Evolutionary conservation across 2,113 vertebrate genomes (phyloP), one percentile per base, ranked within the genome.

Genomic region (Coregonus clupeaformis): DNA sequence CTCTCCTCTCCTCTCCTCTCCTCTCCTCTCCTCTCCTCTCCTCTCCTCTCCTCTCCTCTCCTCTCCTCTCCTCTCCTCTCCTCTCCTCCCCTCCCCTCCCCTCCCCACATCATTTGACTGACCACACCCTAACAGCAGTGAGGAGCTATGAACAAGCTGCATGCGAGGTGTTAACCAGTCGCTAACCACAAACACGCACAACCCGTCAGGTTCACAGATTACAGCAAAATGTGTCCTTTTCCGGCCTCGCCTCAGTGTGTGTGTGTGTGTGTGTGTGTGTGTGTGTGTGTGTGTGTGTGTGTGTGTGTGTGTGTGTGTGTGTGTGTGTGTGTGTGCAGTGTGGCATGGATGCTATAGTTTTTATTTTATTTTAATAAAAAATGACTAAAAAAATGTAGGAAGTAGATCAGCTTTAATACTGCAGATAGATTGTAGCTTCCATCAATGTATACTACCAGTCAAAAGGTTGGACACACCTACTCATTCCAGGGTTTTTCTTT

Each of bases 201-300:
- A 66, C 4, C 29, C 62, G 2, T 87, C 68, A 84, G 20, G 73
- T 1, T 63, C 81, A 85, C 65, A 78, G 85, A 89, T 84, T 88
- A 69, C 64, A 80, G 68, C 47, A 36, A 25, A 42, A 42, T 47
- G 57, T 59, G 69, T 47, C 71, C 72, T 72, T 20, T n/a, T 65
- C 55, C 2, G 7, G 22, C 32, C 60, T 78, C n/a, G 29, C 5
- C 57, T 16, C 20, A 6, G 68, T 45, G 42, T 45, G 42, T 45
- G n/a, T 63, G 60, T 63, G 60, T 63, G n/a, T 63, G 22, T 63
- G 60, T n/a, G n/a, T 63, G 60, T 63, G n/a, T 63, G 60, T 63
- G 60, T 63, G 60, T 63, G 24, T 29, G 22, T 27, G 62, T 49
- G 14, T 16, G 24, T 64, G 25, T 64, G 62, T 64, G 62, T 64